Evolutionary conservation across 30 jellyfish, hydroid and myxozoan genomes (phyloP).

Genomic region (Rhopilema esculentum): DNA sequence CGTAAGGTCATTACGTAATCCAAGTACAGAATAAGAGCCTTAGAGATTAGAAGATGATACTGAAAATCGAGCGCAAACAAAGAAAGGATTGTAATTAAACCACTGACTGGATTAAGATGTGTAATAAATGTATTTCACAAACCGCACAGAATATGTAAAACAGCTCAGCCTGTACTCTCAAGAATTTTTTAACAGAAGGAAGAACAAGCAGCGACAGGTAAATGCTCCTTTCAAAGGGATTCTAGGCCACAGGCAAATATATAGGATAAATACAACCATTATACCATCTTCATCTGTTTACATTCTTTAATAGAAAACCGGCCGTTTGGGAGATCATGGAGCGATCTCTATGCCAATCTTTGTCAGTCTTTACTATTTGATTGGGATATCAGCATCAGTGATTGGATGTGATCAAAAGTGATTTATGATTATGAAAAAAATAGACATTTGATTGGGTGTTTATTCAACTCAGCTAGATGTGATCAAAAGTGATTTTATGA

Average conservation of each 20-base stretch:
- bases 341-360: neutral
- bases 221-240: neutral
- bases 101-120: neutral
- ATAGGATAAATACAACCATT: neutral
- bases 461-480: too few species aligned
- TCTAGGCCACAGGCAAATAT: neutral
- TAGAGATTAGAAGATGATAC: constrained; percentile 46
- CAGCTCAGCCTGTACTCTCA: neutral
- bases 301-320: neutral
- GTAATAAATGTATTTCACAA: neutral
- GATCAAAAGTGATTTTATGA: too few species aligned
- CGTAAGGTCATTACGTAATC: constrained; percentile 40
- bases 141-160: neutral
- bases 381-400: too few species aligned
- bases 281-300: neutral
- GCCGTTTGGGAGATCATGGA: neutral
- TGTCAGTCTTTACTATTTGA: too few species aligned
- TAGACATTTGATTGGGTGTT: too few species aligned
- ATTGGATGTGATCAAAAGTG: too few species aligned
- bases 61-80: constrained; percentile 23
- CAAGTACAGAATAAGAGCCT: constrained; percentile 16
- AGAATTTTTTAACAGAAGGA: neutral
- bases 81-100: constrained; percentile 25
- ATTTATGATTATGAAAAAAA: too few species aligned
- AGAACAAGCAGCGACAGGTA: neutral